These are phyloP conservation scores for Sebastes taczanowskii DNA, from an alignment of 2,797 vertebrate genomes.

Conservation along the genomic window DNA sequence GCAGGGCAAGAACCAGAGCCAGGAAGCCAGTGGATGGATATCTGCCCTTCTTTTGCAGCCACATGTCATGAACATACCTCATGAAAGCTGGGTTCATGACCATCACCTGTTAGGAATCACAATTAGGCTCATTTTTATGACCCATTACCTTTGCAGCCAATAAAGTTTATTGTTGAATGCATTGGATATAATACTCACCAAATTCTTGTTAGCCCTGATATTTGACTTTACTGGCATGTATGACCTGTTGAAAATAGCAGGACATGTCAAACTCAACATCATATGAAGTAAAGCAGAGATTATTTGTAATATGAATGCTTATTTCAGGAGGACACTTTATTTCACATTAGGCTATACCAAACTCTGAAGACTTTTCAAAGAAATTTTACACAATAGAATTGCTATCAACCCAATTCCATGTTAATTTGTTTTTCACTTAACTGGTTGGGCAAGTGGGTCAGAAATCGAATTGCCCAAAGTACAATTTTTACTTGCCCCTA, in stretches of 20 bases:
- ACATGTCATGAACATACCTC: slow-evolving; percentile 27
- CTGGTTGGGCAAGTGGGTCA: too few relatives aligned
- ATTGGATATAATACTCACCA: slow-evolving; percentile 29
- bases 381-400: too few relatives aligned
- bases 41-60: background rate
- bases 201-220: slow-evolving; percentile 35
- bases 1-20: slow-evolving; percentile 32
- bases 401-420: too few relatives aligned
- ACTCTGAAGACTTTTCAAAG: background rate
- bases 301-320: too few relatives aligned
- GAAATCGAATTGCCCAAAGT: too few relatives aligned
- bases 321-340: background rate
- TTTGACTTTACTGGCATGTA: background rate
- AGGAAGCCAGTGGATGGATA: slow-evolving; percentile 65
- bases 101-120: slow-evolving; percentile 31
- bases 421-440: too few relatives aligned
- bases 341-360: background rate
- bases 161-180: background rate
- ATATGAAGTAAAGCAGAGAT: background rate
- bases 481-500: too few relatives aligned
- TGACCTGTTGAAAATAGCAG: background rate
- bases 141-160: background rate
- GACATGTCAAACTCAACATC: background rate
- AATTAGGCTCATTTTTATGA: background rate
- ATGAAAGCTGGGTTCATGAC: slow-evolving; percentile 52